Evolutionary conservation across 2,797 vertebrate species (phyloP), one percentile per base, ranked within the genome.

Genomic region (Lithobates sylvaticus): DNA sequence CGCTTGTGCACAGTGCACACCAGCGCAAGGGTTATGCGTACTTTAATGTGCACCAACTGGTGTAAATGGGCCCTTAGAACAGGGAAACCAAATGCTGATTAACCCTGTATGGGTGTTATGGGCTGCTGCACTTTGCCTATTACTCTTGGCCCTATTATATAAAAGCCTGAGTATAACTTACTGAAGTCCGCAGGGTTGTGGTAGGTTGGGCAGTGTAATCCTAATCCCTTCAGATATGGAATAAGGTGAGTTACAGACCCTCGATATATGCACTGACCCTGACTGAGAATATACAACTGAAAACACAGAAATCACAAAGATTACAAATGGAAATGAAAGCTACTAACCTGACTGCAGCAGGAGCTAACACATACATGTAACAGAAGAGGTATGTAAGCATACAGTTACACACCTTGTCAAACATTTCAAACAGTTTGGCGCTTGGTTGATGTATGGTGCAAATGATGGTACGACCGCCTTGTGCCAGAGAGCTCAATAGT

Each of bases 361-460:
- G 21, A 61, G 21, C 21, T 61, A 23, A 61, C 54, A n/a, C 54
- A 61, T 23, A 23, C 7, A 61, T 2, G 3, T 21, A 58, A 58
- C 16, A 58, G 5, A 21, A 61, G 1, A 8, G 7, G 27, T 69
- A 70, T 54, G 65, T 1, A 44, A 50, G 27, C 15, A 58, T n/a
- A 64, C n/a, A 16, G 23, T 39, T 75, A 81, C 68, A 16, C 32
- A 97, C 98, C 97, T 99, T 98, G 94, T 99, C 97, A 27, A 99
- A 99, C 97, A 98, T 97, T 93, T 99, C 98, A 71, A 99, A 99
- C 90, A 99, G 97, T 94, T 98, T 99, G 91, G 98, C 98, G 68
- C 98, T 99, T 90, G 98, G 98, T 94, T 99, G 98, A 93, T 99
- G 98, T 92, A 99, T 99, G 90, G 98, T 99, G 91, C 98, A 99